These are phyloP conservation scores for Nomada flava DNA, from an alignment of 2,888 invertebrate genomes.

Conservation along the genomic window DNA sequence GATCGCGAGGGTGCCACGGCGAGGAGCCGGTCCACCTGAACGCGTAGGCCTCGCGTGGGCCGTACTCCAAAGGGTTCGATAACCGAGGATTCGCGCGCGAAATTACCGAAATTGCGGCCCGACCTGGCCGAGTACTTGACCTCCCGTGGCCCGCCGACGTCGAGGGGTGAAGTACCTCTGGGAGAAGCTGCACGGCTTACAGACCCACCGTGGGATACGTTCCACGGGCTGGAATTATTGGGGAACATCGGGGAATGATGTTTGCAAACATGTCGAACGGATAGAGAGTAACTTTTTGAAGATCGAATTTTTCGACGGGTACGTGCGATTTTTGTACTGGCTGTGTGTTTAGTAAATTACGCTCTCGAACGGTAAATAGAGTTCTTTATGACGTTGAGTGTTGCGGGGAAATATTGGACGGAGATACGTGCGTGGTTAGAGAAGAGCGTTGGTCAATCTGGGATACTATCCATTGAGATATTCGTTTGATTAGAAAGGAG, in stretches of 20 bases:
- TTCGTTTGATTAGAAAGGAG: no score
- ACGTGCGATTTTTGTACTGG: no score
- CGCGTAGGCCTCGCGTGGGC: slow-evolving; percentile 60
- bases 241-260: slow-evolving; percentile 44
- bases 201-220: slow-evolving; percentile 65
- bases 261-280: slow-evolving; percentile 24
- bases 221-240: slow-evolving; percentile 30
- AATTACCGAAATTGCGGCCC: slow-evolving; percentile 78
- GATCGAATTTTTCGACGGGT: no score
- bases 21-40: slow-evolving; percentile 53
- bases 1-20: slow-evolving; percentile 36
- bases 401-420: no score
- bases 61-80: slow-evolving; percentile 64
- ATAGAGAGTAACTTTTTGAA: no score
- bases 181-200: slow-evolving; percentile 21
- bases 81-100: slow-evolving; percentile 67
- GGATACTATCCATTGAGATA: no score
- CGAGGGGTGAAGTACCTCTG: slow-evolving; percentile 35
- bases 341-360: no score
- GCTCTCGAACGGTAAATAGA: no score
- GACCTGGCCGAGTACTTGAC: slow-evolving; percentile 69
- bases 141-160: slow-evolving; percentile 58
- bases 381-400: no score
- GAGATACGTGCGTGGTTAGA: no score
- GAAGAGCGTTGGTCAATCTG: no score